Base-by-base conservation (phyloP, 2,113 vertebrate species). In the Hippocampus mohnikei region DNA sequence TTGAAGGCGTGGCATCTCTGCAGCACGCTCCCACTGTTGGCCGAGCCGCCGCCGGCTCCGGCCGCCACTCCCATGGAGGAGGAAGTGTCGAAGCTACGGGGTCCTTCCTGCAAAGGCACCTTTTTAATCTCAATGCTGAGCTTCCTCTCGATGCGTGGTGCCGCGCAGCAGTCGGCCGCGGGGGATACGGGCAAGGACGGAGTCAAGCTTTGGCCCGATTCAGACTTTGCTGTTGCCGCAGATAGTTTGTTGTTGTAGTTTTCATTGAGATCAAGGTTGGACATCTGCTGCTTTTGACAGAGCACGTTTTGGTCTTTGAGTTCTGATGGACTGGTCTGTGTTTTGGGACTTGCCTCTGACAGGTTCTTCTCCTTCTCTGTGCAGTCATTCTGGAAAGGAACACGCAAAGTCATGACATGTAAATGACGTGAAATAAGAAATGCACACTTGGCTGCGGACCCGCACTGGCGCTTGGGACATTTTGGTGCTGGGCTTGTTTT, bases 121-220 rank as follows among this genome's bases (percentile, higher is more conserved):
- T 97, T 98, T 88, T 95, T 97, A 84, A 98, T 97, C 91, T 98
- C 97, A 75, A 98, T 96, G 86, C 94, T 96, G 85, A 98, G 89
- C 90, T 95, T 97, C 76, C 93, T 92, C 80, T 97, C 95, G 29
- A 95, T 82, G n/a, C 89, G 81, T 60, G 87, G 82, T n/a, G 63
- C 74, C 0, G 78, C 82, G 10, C 81, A 75, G 72, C 84, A 76
- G 65, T 96, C 95, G 15, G 81, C 63, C 0, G 66, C 78, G 0
- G 88, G 33, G 61, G 87, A 44, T 29, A 81, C 62, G 59, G 83
- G 81, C 2, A 79, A 81, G 40, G 79, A 76, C 67, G 79, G 69
- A 2, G 70, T 72, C 74, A 80, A 83, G 63, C 72, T 79, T 42
- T 81, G 84, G 56, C 74, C 77, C 0, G 76, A 81, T n/a, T 87